A percentile compares a stretch with the other conserved stretches of the same genome.
Conservation (phyloP, 2,113 vertebrate species). For the Gasterosteus aculeatus region DNA sequence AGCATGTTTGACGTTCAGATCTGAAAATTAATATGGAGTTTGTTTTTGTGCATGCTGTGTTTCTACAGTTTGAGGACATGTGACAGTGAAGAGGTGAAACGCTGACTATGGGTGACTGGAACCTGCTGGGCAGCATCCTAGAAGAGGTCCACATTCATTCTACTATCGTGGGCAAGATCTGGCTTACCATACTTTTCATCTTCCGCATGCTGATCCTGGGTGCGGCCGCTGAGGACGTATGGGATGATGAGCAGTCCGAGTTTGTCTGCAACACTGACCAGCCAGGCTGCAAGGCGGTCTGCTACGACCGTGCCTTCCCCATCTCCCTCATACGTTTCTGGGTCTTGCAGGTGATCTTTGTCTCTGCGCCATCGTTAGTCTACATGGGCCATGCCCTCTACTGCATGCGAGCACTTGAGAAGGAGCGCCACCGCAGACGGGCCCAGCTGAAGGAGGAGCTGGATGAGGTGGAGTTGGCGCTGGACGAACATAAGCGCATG, state of each 20-base stretch:
- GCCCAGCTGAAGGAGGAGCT: slow-evolving; percentile 85
- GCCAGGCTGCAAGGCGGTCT: slow-evolving; percentile 92
- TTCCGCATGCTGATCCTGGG: slow-evolving; percentile 95
- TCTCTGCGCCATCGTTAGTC: slow-evolving; percentile 92
- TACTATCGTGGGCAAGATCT: slow-evolving; percentile 94
- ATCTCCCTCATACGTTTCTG: slow-evolving; percentile 95
- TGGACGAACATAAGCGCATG: slow-evolving; percentile 84
- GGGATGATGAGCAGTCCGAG: slow-evolving; percentile 92
- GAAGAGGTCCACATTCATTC: slow-evolving; percentile 96
- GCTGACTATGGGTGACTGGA: slow-evolving; percentile 92
- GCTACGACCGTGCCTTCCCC: slow-evolving; percentile 92
- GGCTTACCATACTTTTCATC: slow-evolving; percentile 95
- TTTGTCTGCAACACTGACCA: slow-evolving; percentile 96
- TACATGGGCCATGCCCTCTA: slow-evolving; percentile 96
- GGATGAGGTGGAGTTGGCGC: slow-evolving; percentile 81
- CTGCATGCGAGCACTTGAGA: slow-evolving; percentile 87
- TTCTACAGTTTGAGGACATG: slow-evolving; percentile 71
- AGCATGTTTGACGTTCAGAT: too few relatives aligned
- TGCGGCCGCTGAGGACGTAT: slow-evolving; percentile 92
- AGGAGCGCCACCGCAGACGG: slow-evolving; percentile 86
- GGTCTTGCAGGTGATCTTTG: slow-evolving; percentile 95
- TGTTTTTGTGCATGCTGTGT: slow-evolving; percentile 22
- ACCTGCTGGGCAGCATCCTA: slow-evolving; percentile 91
- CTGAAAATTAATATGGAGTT: background rate
- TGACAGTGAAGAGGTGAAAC: slow-evolving; percentile 78